A percentile compares a stretch with the other conserved stretches of the same genome.
These are phyloP conservation scores for Barnardius zonarius DNA, from an alignment of 2,113 vertebrate species.

Conservation along the genomic window DNA sequence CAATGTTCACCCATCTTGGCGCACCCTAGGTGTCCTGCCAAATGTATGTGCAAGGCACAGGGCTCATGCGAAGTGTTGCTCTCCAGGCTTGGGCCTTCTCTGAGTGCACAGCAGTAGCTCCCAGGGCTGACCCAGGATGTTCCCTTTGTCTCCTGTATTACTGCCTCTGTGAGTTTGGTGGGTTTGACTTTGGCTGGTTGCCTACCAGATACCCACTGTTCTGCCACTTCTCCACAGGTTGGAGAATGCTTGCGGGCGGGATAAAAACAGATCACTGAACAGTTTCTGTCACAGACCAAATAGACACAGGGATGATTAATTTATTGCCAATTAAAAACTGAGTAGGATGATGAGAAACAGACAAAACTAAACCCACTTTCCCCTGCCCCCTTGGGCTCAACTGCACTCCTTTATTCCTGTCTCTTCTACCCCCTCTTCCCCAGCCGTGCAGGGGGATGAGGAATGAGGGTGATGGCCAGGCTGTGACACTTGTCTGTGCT, in stretches of 20 bases:
- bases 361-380: neutral
- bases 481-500: neutral
- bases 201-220: neutral
- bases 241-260: fast-evolving
- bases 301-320: neutral
- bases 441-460: neutral
- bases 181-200: neutral
- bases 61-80: neutral
- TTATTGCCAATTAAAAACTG: neutral
- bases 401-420: neutral
- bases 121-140: neutral
- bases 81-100: neutral
- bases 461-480: neutral
- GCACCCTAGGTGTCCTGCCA: neutral
- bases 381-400: neutral
- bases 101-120: neutral
- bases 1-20: neutral
- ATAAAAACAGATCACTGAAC: neutral
- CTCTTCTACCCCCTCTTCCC: neutral
- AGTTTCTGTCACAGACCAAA: neutral
- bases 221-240: neutral
- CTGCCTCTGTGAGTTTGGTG: neutral
- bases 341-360: neutral
- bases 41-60: neutral
- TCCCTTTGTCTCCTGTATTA: neutral